phyloP scores from a whole-genome alignment of 2,888 invertebrate species.

The Labia minor region DNA sequence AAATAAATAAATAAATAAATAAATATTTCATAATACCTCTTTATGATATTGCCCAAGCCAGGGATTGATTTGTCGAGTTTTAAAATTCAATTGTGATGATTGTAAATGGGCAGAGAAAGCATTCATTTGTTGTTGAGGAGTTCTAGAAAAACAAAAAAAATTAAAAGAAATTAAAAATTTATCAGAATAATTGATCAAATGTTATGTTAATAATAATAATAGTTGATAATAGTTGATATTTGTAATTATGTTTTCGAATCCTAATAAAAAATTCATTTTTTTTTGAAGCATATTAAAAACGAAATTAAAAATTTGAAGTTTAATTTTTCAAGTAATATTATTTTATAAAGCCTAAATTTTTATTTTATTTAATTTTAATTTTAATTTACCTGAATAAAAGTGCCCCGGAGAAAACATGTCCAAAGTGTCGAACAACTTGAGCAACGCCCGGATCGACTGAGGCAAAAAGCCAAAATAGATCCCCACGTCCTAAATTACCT shows the following conservation, averaged over 20 bases:
- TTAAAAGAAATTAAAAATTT: constrained; percentile 9
- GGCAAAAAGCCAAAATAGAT: constrained; percentile 27
- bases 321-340: too few relatives aligned
- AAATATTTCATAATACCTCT: constrained; percentile 26
- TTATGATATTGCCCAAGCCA: constrained; percentile 37
- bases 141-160: constrained; percentile 24
- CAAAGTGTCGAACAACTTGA: constrained; percentile 23
- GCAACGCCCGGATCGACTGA: constrained; percentile 22
- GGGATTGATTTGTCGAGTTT: constrained; percentile 32
- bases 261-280: too few relatives aligned
- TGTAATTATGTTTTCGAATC: too few relatives aligned
- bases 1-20: too few relatives aligned
- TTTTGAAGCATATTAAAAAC: too few relatives aligned
- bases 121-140: constrained; percentile 25
- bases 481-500: constrained; percentile 24
- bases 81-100: constrained; percentile 23
- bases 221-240: neutral
- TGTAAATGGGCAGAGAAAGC: constrained; percentile 26
- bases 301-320: too few relatives aligned
- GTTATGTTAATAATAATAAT: neutral
- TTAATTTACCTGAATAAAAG: constrained; percentile 26
- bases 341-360: too few relatives aligned
- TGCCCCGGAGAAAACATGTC: constrained; percentile 25
- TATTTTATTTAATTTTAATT: too few relatives aligned
- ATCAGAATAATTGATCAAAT: neutral